Evolutionary conservation across 2,797 vertebrate genomes (phyloP), one percentile per base, ranked within the genome.

Genomic region (Ambastaia sidthimunki): DNA sequence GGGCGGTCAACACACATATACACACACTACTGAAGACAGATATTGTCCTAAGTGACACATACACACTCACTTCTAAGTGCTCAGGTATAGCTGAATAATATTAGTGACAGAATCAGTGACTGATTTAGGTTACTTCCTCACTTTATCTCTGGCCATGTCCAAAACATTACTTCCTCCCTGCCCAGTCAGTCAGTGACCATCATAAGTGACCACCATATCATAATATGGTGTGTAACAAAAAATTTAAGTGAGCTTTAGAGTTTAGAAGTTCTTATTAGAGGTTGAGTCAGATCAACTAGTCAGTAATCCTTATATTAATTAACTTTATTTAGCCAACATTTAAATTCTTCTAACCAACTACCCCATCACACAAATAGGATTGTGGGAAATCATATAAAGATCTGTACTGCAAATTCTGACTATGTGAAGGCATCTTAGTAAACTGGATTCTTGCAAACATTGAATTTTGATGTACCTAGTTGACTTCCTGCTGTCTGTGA

Each of bases 1-100:
- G 68, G 73, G 81, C 48, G 72, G 63, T 69, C 80, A 77, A 68
- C 44, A 37, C 65, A 25, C 28, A 47, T 3, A 60, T 31, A 71
- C 52, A 78, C 55, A 50, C 60, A 63, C 47, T 71, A 73, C 54
- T 23, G 34, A 66, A 68, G 52, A 69, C 16, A 62, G 16, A 74
- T 48, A 73, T 74, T 54, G 50, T 13, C 11, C 28, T 13, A 72
- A 71, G 63, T 66, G 57, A 74, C 52, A 68, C 52, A 62, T 31
- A 41, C 66, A 67, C 71, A 54, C 71, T 59, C 66, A 34, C 9
- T 44, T 10, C 10, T 44, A 9, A 48, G 59, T 74, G 71, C 57
- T 82, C 55, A 74, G 60, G 59, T 21, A 0, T 76, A 37, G 67
- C 41, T 12, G 31, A 52, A 65, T 50, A 59, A 62, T 52, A 78